Evolutionary conservation across 2,888 invertebrate genomes (phyloP), one percentile per base, ranked within the genome.

Genomic region (Linyphia triangularis): DNA sequence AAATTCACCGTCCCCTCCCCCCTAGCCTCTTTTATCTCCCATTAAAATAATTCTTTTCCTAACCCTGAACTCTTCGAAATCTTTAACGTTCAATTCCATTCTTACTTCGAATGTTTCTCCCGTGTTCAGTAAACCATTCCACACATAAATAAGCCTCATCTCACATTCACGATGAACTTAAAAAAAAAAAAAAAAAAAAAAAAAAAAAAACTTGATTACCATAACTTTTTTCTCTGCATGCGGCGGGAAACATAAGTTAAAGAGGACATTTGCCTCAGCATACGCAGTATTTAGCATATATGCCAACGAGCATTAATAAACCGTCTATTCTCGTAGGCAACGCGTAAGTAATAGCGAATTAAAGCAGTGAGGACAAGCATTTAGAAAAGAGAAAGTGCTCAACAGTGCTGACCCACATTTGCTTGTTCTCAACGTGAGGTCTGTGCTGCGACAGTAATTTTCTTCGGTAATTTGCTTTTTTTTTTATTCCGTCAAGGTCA

Each of bases 321-420:
- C 9, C 24, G 9, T 40, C 22, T 40, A 13, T 19, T 33, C 67
- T 19, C 59, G n/a, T n/a, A 30, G n/a, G 72, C 94, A 95, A 95
- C 77, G 77, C 78, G 65, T 43, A 30, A 77, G 16, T 79, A 79
- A 67, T 67, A 28, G 65, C 28, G 30, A 79, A 67, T 79, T 79
- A 65, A 79, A 40, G 40, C 77, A 61, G 37, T 6, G 63, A 75
- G 59, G 26, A 40, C 22, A 40, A 7, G 33, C 51, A 79, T 67
- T 65, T 43, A 65, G 78, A 19, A 10, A 33, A 75, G 73, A 59
- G 63, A 63, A 77, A 63, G 37, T 37, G 40, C 24, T n/a, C 10
- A 30, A 24, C n/a, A 26, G 9, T 10, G 9, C 22, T 67, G 78
- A 79, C 78, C 78, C 43, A 79, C 67, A 67, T 78, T 26, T 16